Conservation (phyloP, 2,113 vertebrate genomes). For the Zosterops hypoxanthus region DNA sequence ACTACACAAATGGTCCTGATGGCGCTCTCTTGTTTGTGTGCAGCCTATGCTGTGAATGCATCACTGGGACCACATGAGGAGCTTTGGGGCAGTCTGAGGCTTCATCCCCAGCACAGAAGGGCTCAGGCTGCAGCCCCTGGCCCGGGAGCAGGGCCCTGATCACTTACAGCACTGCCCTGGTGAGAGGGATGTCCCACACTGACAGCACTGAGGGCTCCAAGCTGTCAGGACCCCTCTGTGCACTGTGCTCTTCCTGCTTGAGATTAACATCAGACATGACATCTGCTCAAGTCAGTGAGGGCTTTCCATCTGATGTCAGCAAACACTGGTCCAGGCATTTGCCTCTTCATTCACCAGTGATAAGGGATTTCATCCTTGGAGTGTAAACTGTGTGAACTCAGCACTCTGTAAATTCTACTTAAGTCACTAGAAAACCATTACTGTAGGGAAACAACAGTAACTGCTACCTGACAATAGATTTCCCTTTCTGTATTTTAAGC, state of each 20-base stretch:
- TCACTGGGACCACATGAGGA: background rate
- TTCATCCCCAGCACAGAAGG: background rate
- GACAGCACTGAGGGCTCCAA: background rate
- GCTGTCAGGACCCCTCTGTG: background rate
- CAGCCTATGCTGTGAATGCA: background rate
- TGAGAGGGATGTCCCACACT: accelerated
- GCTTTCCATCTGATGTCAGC: background rate
- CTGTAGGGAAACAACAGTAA: background rate
- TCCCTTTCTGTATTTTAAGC: background rate
- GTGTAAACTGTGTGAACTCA: background rate
- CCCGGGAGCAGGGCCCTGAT: background rate
- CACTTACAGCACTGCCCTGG: background rate
- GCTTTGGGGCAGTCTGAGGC: background rate
- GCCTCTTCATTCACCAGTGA: background rate
- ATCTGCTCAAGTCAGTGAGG: background rate
- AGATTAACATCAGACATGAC: background rate
- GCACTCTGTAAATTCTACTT: background rate
- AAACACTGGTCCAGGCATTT: background rate
- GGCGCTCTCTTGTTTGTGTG: background rate
- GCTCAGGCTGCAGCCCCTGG: background rate
- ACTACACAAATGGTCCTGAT: background rate
- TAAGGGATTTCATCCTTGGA: background rate
- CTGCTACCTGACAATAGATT: background rate
- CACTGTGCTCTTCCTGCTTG: background rate
- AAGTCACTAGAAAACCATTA: background rate